Evolutionary conservation across 2,113 vertebrate genomes (phyloP).

Genomic region (Acinonyx jubatus): DNA sequence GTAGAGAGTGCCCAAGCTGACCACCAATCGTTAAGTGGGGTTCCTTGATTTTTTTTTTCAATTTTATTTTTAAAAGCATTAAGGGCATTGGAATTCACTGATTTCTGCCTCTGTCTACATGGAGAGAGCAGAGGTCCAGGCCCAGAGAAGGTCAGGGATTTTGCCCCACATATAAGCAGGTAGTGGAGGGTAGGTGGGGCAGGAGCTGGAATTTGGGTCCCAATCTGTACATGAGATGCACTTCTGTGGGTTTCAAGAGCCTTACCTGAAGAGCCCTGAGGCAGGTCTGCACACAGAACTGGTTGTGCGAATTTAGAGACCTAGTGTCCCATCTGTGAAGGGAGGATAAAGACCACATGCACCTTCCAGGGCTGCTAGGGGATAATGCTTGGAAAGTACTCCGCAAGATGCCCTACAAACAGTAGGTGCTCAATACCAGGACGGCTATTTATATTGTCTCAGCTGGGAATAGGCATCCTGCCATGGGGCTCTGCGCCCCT

Average conservation of each 20-base stretch:
- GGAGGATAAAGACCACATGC: neutral
- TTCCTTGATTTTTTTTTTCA: neutral
- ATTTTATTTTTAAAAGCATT: neutral
- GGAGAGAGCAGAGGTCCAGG: neutral
- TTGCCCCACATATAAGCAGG: neutral
- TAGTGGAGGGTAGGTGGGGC: neutral
- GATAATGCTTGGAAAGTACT: neutral
- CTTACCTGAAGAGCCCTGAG: neutral
- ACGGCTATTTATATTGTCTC: neutral
- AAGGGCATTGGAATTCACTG: neutral
- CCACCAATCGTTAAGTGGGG: neutral
- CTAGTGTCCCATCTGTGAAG: neutral
- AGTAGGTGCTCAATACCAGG: accelerated
- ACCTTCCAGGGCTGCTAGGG: neutral
- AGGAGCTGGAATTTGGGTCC: neutral
- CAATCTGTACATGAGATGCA: accelerated
- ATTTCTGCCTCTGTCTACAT: neutral
- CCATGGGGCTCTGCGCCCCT: neutral
- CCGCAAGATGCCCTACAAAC: neutral
- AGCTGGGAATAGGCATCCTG: accelerated
- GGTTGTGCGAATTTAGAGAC: neutral
- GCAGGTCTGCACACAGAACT: neutral
- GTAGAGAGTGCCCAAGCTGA: too few relatives aligned
- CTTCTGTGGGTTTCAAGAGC: neutral
- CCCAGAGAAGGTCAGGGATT: neutral